Conservation (phyloP, 2,888 invertebrate genomes). For the Acanthopleura granulata region DNA sequence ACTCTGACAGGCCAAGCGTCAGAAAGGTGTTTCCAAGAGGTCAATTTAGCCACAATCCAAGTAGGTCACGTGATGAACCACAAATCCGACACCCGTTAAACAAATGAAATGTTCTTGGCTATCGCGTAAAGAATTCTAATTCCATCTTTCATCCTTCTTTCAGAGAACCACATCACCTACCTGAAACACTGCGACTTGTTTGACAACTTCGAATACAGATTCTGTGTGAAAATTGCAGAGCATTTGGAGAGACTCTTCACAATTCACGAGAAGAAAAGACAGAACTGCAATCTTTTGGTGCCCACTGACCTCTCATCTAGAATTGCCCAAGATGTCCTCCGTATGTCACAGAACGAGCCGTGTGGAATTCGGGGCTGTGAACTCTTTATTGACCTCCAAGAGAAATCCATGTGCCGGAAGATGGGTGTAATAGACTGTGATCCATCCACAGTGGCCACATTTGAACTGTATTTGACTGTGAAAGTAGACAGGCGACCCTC, state of each 20-base stretch:
- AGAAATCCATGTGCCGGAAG: conserved; percentile 72
- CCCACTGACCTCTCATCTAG: conserved; percentile 85
- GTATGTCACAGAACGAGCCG: conserved; percentile 89
- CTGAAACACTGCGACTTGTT: conserved; percentile 36
- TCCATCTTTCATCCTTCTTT: no score
- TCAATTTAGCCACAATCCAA: no score
- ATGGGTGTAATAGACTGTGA: conserved; percentile 88
- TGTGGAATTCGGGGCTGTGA: conserved; percentile 88
- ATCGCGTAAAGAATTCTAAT: no score
- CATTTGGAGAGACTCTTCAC: conserved; percentile 84
- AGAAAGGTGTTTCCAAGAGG: no score
- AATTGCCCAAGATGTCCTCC: conserved; percentile 84
- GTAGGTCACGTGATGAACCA: no score
- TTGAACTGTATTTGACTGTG: conserved; percentile 89
- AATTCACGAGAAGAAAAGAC: conserved; percentile 83
- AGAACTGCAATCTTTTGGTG: conserved; percentile 86
- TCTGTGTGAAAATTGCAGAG: conserved; percentile 78
- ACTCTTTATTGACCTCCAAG: conserved; percentile 85
- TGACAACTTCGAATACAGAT: conserved; percentile 36
- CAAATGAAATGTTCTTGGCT: no score
- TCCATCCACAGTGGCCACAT: conserved; percentile 88
- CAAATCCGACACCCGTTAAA: no score
- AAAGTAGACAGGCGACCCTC: conserved; percentile 89
- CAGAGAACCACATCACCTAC: conserved; percentile 20
- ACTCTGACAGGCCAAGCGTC: no score